A percentile compares a stretch with the other conserved stretches of the same genome.
Conservation (phyloP, 2,113 vertebrate genomes). For the Parus major region DNA sequence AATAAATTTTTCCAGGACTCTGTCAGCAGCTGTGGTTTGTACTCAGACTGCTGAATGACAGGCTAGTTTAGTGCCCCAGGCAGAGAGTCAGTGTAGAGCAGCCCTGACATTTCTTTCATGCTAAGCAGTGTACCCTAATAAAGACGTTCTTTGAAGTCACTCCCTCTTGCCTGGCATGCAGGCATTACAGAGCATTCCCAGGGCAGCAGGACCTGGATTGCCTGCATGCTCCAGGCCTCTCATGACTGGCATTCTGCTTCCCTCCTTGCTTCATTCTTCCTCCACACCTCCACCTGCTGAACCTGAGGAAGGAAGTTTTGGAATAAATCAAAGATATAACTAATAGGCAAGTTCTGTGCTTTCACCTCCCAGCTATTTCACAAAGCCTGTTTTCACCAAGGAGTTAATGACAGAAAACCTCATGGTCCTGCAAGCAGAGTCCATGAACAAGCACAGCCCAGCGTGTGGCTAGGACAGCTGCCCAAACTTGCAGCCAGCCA, state of each 20-base stretch:
- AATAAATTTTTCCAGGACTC: slow-evolving; percentile 71
- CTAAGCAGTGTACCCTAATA: slow-evolving; percentile 28
- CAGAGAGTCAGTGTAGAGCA: slow-evolving; percentile 1
- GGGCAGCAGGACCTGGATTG: neutral
- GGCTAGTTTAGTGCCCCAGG: slow-evolving; percentile 26
- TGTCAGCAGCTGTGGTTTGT: slow-evolving; percentile 40
- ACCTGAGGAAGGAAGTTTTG: neutral
- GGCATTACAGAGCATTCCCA: neutral
- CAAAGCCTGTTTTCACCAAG: neutral
- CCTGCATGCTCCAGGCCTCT: neutral
- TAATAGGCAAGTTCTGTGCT: neutral
- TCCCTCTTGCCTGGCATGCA: neutral
- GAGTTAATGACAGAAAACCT: neutral
- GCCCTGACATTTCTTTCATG: slow-evolving; percentile 72
- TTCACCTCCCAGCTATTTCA: neutral
- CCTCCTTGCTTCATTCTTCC: neutral
- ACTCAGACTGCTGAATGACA: slow-evolving; percentile 65
- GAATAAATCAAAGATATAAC: neutral
- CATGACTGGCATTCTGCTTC: neutral
- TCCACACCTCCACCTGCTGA: neutral
- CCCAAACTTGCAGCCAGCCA: neutral
- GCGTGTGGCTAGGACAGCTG: accelerated
- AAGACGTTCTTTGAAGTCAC: slow-evolving; percentile 28
- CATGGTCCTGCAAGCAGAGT: neutral
- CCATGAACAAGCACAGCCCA: neutral